Percentiles rank a stretch among this genome's conserved stretches.
phyloP scores from a whole-genome alignment of 2,797 vertebrate species.

The Dicrostonyx torquatus region DNA sequence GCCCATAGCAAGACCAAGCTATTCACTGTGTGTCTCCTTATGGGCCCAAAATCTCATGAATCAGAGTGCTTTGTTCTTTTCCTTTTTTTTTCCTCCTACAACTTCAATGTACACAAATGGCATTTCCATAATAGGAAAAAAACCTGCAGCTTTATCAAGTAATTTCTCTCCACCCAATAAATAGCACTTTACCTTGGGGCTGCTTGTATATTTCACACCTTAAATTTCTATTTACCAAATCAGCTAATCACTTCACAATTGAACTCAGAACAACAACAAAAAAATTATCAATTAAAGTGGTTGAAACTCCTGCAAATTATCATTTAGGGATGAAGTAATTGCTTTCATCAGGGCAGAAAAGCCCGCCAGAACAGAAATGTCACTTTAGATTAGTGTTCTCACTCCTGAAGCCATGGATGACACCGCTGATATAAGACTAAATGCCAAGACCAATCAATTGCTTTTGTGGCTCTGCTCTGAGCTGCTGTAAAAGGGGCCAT shows the following conservation, averaged over 20 bases:
- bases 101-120: constrained; percentile 81
- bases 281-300: constrained; percentile 93
- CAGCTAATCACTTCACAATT: constrained; percentile 91
- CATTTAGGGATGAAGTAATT: constrained; percentile 97
- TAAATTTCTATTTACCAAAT: constrained; percentile 91
- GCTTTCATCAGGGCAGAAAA: constrained; percentile 97
- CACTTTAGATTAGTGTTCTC: constrained; percentile 98
- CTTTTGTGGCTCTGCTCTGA: constrained; percentile 93
- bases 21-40: constrained; percentile 65
- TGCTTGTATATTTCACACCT: constrained; percentile 88
- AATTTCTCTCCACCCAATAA: constrained; percentile 84
- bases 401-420: constrained; percentile 97
- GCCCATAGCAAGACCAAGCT: constrained; percentile 68
- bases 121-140: constrained; percentile 76
- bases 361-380: constrained; percentile 98
- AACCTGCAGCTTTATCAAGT: constrained; percentile 82
- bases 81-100: constrained; percentile 65
- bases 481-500: constrained; percentile 92
- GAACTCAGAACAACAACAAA: constrained; percentile 85
- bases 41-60: constrained; percentile 77
- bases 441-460: constrained; percentile 98
- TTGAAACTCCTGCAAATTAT: constrained; percentile 93
- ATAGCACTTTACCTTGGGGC: constrained; percentile 85
- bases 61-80: constrained; percentile 77
- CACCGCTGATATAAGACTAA: constrained; percentile 94